Evolutionary conservation across 2,113 vertebrate genomes (phyloP), one percentile per base, ranked within the genome.

Genomic region (Reinhardtius hippoglossoides): DNA sequence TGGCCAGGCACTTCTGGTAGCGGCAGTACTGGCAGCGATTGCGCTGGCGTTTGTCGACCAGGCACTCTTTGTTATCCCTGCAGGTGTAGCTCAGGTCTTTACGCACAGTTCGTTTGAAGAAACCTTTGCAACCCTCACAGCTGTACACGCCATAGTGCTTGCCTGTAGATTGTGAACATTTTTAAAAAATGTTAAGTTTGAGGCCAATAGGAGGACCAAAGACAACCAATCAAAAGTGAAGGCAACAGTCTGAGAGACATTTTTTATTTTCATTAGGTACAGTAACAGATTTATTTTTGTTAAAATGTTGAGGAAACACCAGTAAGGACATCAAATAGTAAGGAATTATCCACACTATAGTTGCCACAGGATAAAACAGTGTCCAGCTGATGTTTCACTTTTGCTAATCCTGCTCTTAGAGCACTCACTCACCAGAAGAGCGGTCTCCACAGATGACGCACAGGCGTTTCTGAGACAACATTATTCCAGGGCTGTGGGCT

Each of bases 11-110:
- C 96, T 99, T 99, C 95, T 99, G 97, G 87, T 99, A 99, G 92
- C 98, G 96, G 90, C 98, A 99, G 94, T 98, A 98, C 87, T 99
- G 97, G 93, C 98, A 99, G 82, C 98, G 97, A 83, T 99, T 99
- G 67, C 97, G 95, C 74, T 99, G 98, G 31, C 97, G 96, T 93
- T 99, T 98, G 94, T 99, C 97, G 0, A 99, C 97, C 76, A 97
- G 94, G 78, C 98, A 99, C 79, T 97, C 97, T 87, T 99, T 99
- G 85, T 96, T 98, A 81, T 99, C 98, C 13, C 98, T 96, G 86
- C 98, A 99, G 0, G 97, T 97, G 89, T 99, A 99, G 91, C 95
- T 93, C 83, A 99, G 95, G 92, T 99, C 98, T 90, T 99, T 99
- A 72, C 98, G 88, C 31, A 99, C 96, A 0, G 98, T 98, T 71